Base-by-base conservation (phyloP, 1,140 invertebrate genomes). In the Drosophila tani region DNA sequence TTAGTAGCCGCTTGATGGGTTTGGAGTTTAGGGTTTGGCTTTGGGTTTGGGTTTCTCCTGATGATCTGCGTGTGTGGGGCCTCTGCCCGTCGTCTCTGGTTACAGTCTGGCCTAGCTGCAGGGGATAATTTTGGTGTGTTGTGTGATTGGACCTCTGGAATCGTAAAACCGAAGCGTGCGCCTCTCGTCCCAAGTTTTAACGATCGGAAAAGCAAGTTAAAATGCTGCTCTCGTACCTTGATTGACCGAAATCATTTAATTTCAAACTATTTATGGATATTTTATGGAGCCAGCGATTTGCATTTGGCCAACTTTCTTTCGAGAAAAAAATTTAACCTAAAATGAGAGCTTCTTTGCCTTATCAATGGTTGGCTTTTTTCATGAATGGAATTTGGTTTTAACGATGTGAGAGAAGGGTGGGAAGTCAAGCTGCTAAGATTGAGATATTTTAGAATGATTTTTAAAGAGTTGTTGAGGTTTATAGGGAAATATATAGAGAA, bases 281-380 rank as follows among this genome's bases (percentile, higher is more conserved):
- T 74, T 74, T 60, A 74, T 73, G 38, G 45, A 21, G n/a, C 45
- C 9, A 5, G 29, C 46, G 67, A 74, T 74, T 74, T 74, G 55
- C 70, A 74, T 74, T 73, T 74, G 70, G 68, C 70, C 70, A 73
- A 71, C 70, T 74, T 73, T 73, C 70, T 50, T 73, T 73, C 35
- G 29, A 38, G 2, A 38, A 6, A 5, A 5, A 69, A 57, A 56
- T 60, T 45, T 49, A 49, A 50, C 46, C 11, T 9, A 47, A 47
- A 29, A 32, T 19, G 12, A 45, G 19, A 24, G 21, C 21, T 15
- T 46, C 19, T 32, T n/a, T n/a, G 3, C 32, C 45, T 29, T n/a
- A 46, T 73, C 65, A 69, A 50, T 69, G 47, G 27, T 0, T 38
- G 14, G 1, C 21, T 24, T 14, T 29, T 35, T 17, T 38, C 40